Evolutionary conservation across 2,113 vertebrate genomes (phyloP), one percentile per base, ranked within the genome.

Genomic region (Henicopernis longicauda): DNA sequence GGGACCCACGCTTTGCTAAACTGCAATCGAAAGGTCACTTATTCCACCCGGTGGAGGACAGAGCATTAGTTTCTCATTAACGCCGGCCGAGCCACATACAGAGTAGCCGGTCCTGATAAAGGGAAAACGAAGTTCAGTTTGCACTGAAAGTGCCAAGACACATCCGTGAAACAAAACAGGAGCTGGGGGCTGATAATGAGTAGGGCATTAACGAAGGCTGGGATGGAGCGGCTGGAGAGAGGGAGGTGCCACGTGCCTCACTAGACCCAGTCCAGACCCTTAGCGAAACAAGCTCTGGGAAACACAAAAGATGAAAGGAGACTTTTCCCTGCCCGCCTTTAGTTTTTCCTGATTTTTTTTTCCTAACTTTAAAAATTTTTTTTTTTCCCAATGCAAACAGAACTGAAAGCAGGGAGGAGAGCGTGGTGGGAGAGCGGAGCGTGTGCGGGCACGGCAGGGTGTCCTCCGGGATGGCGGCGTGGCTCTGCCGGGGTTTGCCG

Each of bases 11-110:
- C 38, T 55, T 34, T 42, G 80, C 74, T 38, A 6, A 50, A 13
- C 36, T 4, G 71, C 79, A 3, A 5, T 1, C 0, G 14, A 11
- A 32, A 89, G 63, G 86, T 81, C 66, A 19, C 44, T 50, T 1
- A 1, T 10, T 47, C 6, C 88, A 29, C 19, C 18, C 1, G 1
- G 62, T 14, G 7, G 79, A 81, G 93, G 67, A 38, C 44, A 2
- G 47, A 67, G 94, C 2, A 3, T 3, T 57, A 2, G 87, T 9
- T 90, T 82, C 85, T 72, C 82, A 44, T 76, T 80, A 72, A 80
- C 58, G 0, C 3, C 0, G 1, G 14, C 77, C 0, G 1, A 82
- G 81, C 69, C 7, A 0, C 0, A 55, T 0, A 8, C 0, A 0
- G 44, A 50, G 58, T 6, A 38, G 49, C 29, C 0, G 1, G 10